Base-by-base conservation (phyloP, 2,113 vertebrate genomes). In the Myanophis thanlyinensis region DNA sequence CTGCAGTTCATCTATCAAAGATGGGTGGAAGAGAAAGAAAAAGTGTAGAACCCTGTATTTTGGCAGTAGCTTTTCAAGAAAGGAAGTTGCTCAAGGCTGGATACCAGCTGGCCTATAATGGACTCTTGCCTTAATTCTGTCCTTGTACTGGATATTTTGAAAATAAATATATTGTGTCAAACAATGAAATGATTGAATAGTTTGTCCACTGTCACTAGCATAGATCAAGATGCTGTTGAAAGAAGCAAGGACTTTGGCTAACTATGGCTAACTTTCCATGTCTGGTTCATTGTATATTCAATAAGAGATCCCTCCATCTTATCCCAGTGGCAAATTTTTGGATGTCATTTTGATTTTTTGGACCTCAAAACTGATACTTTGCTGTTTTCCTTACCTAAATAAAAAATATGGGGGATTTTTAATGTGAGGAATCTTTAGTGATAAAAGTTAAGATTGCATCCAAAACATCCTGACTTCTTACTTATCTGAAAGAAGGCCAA, bases 111-210 rank as follows among this genome's bases (percentile, higher is more conserved):
- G 67, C 2, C 23, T 59, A 10, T 85, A 88, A 89, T 27, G 46
- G 52, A 85, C 40, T 48, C 73, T 89, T 89, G 22, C 49, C 62
- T 13, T 13, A 86, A n/a, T 22, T 44, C 27, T 49, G 44, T 88
- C 59, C 59, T 62, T 92, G 73, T 23, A 87, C 90, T 90, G 89
- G 80, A 47, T 40, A 80, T 94, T 93, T 44, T 9, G 90, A 93
- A 95, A 87, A 46, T 12, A 95, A 88, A 88, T 13, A 49, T 48
- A 92, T 89, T 56, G 46, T 85, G 90, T 53, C 12, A 56, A 93
- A 15, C 3, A 90, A 27, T 91, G 80, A 91, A 85, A 89, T 89
- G 9, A 56, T 23, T 15, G 5, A 90, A 48, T 18, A 91, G 27
- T 73, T 91, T 92, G 23, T 11, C 9, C 12, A 0, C 4, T 53